Conservation (phyloP, 92 coral and sea anemone genomes). For the Umimayanthus kanabou region DNA sequence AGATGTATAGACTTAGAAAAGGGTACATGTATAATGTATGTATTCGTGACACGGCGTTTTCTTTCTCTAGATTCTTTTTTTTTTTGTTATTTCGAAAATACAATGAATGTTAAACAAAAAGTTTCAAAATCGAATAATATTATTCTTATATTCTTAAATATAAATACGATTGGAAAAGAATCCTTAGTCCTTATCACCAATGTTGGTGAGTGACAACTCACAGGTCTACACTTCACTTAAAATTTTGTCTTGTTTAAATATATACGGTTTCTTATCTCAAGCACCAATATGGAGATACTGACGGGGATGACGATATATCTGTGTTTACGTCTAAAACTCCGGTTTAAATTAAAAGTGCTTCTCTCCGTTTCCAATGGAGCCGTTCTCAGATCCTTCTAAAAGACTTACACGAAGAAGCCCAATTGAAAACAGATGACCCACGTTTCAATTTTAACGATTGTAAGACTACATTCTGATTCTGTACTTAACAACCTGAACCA, state of each 20-base stretch:
- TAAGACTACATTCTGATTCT: background rate
- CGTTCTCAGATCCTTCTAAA: background rate
- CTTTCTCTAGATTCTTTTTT: background rate
- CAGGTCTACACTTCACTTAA: background rate
- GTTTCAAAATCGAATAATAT: background rate
- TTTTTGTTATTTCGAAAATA: background rate
- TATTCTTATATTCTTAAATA: no score
- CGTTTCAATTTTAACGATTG: background rate
- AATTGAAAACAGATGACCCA: background rate
- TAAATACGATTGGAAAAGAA: no score
- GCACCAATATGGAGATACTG: background rate
- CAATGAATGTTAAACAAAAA: background rate
- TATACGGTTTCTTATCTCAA: constrained; percentile 4
- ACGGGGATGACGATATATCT: background rate
- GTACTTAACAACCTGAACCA: background rate
- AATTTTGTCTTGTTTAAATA: no score
- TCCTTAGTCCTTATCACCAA: no score
- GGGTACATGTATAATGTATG: no score
- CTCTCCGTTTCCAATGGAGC: background rate
- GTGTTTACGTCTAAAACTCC: background rate
- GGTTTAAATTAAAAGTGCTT: background rate
- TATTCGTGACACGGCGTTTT: background rate
- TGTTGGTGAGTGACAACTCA: background rate
- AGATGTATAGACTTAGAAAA: no score
- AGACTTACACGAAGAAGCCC: background rate